Evolutionary conservation across 2,113 vertebrate species (phyloP).

Genomic region (Ictidomys tridecemlineatus): DNA sequence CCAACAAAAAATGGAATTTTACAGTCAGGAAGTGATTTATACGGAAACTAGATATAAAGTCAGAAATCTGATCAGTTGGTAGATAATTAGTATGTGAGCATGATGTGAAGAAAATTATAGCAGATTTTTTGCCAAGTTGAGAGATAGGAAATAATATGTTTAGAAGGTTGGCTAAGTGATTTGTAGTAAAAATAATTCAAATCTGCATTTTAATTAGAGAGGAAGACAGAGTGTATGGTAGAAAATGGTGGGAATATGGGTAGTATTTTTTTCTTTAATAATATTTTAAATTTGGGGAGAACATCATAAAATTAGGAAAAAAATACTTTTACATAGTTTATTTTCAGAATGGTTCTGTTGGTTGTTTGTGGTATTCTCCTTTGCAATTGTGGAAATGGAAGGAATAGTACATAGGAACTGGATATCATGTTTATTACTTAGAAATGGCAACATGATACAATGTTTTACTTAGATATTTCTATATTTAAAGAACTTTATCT

Average conservation of each 20-base stretch:
- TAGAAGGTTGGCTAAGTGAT: neutral
- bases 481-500: neutral
- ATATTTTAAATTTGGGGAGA: neutral
- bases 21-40: neutral
- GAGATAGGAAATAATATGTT: neutral
- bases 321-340: neutral
- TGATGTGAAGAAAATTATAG: neutral
- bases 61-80: neutral
- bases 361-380: neutral
- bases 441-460: neutral
- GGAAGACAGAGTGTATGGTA: neutral
- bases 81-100: neutral
- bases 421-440: neutral
- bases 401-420: neutral
- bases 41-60: neutral
- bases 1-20: neutral
- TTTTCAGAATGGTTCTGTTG: neutral
- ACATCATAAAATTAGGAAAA: neutral
- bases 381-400: neutral
- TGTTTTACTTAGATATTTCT: neutral
- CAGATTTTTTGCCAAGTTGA: neutral
- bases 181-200: neutral
- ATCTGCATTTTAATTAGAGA: neutral
- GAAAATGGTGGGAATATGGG: neutral
- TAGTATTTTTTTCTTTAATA: too few relatives aligned